Base-by-base conservation (phyloP, 2,797 vertebrate species). In the Sebastes iracundus region DNA sequence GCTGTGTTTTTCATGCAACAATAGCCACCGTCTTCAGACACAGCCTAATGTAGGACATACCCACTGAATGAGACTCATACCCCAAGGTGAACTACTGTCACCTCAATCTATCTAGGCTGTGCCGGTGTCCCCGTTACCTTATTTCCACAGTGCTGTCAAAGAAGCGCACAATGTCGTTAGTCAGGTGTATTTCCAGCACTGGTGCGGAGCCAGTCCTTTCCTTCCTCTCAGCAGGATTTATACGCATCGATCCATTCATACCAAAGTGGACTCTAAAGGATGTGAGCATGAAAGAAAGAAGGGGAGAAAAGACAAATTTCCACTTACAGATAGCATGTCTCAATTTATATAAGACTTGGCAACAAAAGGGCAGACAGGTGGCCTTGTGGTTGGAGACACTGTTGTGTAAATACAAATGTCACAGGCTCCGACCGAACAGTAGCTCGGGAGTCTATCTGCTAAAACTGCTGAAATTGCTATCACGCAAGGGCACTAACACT, bases 201-300 rank as follows among this genome's bases (percentile, higher is more conserved):
- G 96, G 92, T 35, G 66, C 23, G 9, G 80, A 76, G 86, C 90
- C 91, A 27, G 83, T 94, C 86, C 84, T 90, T 27, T 89, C 92
- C 85, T 93, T 95, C 71, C 53, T 91, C 80, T 93, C 88, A 22
- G 77, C 77, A 59, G 95, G 92, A 91, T 98, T 99, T 92, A 99
- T 96, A 66, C 77, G 49, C 92, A 99, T 86, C n/a, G 95, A 98
- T 70, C 98, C 98, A 3, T 97, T 98, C 97, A 99, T 98, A 49
- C 98, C 98, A 13, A 99, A 99, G 94, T 99, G 98, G 92, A 99
- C 91, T 94, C 98, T 99, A 1, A 7, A 80, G 64, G 77, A 77
- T 28, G 75, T 67, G 61, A 64, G 66, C 20, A 32, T 38, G 46
- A 11, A 49, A 84, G 52, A 69, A 25, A 22, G 12, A 74, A 32